A percentile compares a stretch with the other conserved stretches of the same genome.
Evolutionary conservation across 2,797 vertebrate genomes (phyloP).

Genomic region (Sternotherus odoratus): DNA sequence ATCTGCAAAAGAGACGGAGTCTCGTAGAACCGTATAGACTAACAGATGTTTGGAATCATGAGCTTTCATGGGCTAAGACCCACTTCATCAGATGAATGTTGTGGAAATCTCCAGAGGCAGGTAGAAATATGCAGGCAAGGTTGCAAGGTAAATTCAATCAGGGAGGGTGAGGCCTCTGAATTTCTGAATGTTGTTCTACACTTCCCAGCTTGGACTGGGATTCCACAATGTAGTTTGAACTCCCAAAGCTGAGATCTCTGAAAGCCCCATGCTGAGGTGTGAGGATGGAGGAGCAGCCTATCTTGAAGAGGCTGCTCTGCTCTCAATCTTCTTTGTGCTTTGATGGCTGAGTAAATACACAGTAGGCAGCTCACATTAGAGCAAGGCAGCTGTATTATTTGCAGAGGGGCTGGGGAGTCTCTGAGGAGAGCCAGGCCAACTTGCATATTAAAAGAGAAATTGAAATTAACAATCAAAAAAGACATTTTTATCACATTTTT

Average conservation of each 20-base stretch:
- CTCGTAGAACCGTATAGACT: too few species aligned
- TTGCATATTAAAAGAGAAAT: constrained; percentile 64
- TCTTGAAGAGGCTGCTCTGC: fast-evolving
- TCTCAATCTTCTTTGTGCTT: background rate
- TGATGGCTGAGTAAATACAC: fast-evolving
- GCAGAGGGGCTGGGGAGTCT: constrained; percentile 50
- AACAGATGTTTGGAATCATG: too few species aligned
- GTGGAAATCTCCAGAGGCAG: too few species aligned
- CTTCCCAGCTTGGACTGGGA: fast-evolving
- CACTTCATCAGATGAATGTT: too few species aligned
- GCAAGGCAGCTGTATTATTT: constrained; percentile 28
- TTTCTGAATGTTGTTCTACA: background rate
- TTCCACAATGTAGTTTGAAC: background rate
- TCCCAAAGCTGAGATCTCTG: background rate
- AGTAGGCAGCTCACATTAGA: background rate
- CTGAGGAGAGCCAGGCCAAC: constrained; percentile 15
- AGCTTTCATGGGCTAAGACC: too few species aligned
- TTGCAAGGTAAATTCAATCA: too few species aligned
- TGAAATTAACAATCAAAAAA: constrained; percentile 76
- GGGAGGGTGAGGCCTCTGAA: too few species aligned
- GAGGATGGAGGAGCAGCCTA: fast-evolving
- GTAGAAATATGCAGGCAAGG: too few species aligned
- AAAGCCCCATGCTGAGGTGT: too few species aligned
- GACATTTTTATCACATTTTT: constrained; percentile 76
- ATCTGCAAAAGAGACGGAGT: too few species aligned